Percentiles rank a stretch among this genome's conserved stretches.
These are phyloP conservation scores for Centropyge bicolor DNA, from an alignment of 2,797 vertebrate species.

Conservation along the genomic window DNA sequence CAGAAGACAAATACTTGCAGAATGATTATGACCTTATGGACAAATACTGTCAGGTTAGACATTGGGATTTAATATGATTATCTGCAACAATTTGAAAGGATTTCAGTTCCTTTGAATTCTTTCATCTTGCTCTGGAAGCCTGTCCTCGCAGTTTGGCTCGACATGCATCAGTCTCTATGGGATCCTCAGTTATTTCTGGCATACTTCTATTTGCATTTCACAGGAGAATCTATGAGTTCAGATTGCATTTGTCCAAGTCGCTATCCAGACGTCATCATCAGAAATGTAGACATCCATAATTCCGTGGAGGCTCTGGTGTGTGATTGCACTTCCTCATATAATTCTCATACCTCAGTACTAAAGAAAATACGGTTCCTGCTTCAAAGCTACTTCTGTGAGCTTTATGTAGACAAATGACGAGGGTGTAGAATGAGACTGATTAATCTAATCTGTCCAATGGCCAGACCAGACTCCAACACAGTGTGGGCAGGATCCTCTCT, in stretches of 20 bases:
- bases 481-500: conserved; percentile 40
- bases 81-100: conserved; percentile 12
- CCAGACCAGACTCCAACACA: conserved; percentile 44
- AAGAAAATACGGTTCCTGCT: neutral
- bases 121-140: conserved; percentile 19
- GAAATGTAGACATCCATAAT: conserved; percentile 20
- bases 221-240: neutral
- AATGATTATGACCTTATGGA: neutral
- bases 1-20: too few relatives aligned
- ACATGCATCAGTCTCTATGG: neutral
- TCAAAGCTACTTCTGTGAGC: conserved; percentile 12
- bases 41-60: neutral
- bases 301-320: neutral
- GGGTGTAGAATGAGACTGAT: conserved; percentile 37
- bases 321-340: neutral
- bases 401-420: conserved; percentile 31
- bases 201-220: conserved; percentile 3
- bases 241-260: neutral
- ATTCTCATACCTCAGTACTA: conserved; percentile 7
- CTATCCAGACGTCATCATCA: neutral
- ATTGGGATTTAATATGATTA: neutral
- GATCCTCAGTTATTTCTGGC: conserved; percentile 14
- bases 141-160: neutral
- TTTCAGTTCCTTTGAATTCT: conserved; percentile 11
- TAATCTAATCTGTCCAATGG: conserved; percentile 48